These are phyloP conservation scores for Cacoxenus indagator DNA, from an alignment of 2,888 invertebrate species.

Conservation along the genomic window DNA sequence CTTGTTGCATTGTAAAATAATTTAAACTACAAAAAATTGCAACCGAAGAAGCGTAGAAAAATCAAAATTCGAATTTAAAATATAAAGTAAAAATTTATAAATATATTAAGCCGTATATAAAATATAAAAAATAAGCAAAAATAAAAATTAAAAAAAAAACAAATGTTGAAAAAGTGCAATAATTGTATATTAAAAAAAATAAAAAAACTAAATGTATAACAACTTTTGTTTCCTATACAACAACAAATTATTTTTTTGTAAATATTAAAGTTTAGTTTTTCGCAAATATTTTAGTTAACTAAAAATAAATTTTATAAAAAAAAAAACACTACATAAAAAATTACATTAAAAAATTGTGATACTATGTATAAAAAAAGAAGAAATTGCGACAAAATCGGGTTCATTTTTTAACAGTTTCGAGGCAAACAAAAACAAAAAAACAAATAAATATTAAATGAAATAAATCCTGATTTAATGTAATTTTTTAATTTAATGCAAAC, in stretches of 20 bases:
- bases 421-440: no score
- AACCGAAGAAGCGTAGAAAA: conserved; percentile 55
- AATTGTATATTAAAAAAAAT: conserved; percentile 29
- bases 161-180: conserved; percentile 29
- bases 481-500: conserved; percentile 35
- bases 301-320: conserved; percentile 13
- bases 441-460: not conserved
- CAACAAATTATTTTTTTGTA: conserved; percentile 15
- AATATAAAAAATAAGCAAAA: conserved; percentile 27
- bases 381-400: not conserved
- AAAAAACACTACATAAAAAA: conserved; percentile 16
- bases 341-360: conserved; percentile 55
- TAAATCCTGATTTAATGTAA: not conserved
- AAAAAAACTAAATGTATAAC: conserved; percentile 26
- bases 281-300: conserved; percentile 8
- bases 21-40: conserved; percentile 22
- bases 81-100: conserved; percentile 31
- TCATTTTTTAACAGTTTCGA: not conserved
- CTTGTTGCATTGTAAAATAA: no score
- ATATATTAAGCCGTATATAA: not conserved
- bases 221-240: conserved; percentile 17
- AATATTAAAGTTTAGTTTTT: conserved; percentile 1
- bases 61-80: conserved; percentile 68
- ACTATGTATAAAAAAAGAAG: conserved; percentile 53
- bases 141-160: conserved; percentile 35